Evolutionary conservation across 2,888 invertebrate genomes (phyloP), one percentile per base, ranked within the genome.

Genomic region (Ferrisia virgata): DNA sequence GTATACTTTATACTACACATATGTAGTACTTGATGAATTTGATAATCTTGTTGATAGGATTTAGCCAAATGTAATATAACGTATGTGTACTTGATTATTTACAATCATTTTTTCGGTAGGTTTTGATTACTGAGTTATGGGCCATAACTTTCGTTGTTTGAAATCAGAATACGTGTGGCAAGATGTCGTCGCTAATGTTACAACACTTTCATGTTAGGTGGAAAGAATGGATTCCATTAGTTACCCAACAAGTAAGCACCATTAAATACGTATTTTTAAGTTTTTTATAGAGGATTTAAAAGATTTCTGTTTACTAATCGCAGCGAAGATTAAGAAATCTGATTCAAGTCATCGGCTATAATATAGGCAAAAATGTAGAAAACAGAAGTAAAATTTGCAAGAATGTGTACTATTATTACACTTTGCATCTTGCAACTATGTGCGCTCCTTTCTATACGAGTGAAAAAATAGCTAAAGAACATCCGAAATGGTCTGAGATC

Each of bases 381-480:
- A 89, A 91, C 82, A 87, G 87, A 0, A 15, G 11, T 6, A 69
- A 40, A 69, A 64, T 22, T 13, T n/a, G 8, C 5, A 88, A 90
- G 1, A 89, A 89, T 53, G 91, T 92, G 87, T 92, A 92, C 86
- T 93, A 93, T 88, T 95, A 95, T 88, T 93, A 93, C 86, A 95
- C 96, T 0, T 89, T 96, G 28, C 96, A 96, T 88, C 91, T 93
- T 86, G 93, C 94, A 3, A 92, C 93, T 18, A 93, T 94, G 92
- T 94, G 94, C 8, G 93, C 94, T 6, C 94, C 96, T 0, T 93
- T 96, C 87, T 96, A 94, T 87, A 94, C 94, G 0, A 96, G 95
- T 87, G 95, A 95, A 88, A 91, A 92, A 87, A 90, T 94, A 86
- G 91, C 91, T 80, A 92, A 92, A 22, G 91, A 91, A 28, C 93